A percentile compares a stretch with the other conserved stretches of the same genome.
phyloP scores from a whole-genome alignment of 2,113 vertebrate species.

The Nesospiza acunhae region DNA sequence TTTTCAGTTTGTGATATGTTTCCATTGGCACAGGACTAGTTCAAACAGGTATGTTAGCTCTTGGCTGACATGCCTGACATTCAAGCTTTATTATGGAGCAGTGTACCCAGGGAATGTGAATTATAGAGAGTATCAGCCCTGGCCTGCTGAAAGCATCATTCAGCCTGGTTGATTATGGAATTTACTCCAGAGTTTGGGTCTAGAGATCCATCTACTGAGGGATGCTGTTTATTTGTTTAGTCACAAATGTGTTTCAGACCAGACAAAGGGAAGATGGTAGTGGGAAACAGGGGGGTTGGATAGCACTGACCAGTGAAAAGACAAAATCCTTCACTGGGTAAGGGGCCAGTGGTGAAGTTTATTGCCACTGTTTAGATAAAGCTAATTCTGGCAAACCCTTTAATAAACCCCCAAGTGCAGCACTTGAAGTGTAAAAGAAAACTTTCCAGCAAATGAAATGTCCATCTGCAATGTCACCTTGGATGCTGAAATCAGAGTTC shows the following conservation, averaged over 20 bases:
- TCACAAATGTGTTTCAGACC: neutral
- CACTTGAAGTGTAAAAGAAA: neutral
- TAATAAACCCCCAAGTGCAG: neutral
- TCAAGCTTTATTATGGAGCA: constrained; percentile 72
- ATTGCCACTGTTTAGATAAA: neutral
- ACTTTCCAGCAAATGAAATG: neutral
- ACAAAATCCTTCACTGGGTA: neutral
- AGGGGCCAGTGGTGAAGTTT: neutral
- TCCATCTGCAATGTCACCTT: neutral
- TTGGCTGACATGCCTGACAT: constrained; percentile 73
- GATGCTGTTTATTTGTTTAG: constrained; percentile 64
- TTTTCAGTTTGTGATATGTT: constrained; percentile 66
- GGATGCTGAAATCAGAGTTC: neutral
- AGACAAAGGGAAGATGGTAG: constrained; percentile 47
- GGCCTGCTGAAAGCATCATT: constrained; percentile 76
- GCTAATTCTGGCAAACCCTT: neutral
- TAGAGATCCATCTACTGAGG: constrained; percentile 57
- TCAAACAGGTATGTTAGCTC: constrained; percentile 77
- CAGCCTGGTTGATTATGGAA: constrained; percentile 76
- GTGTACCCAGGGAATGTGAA: constrained; percentile 72
- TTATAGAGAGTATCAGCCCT: constrained; percentile 74
- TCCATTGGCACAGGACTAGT: constrained; percentile 73
- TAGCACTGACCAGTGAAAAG: neutral
- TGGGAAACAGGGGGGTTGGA: neutral
- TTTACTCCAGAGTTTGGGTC: constrained; percentile 59